These are phyloP conservation scores for Sprattus sprattus DNA, from an alignment of 2,113 vertebrate genomes.

Conservation along the genomic window DNA sequence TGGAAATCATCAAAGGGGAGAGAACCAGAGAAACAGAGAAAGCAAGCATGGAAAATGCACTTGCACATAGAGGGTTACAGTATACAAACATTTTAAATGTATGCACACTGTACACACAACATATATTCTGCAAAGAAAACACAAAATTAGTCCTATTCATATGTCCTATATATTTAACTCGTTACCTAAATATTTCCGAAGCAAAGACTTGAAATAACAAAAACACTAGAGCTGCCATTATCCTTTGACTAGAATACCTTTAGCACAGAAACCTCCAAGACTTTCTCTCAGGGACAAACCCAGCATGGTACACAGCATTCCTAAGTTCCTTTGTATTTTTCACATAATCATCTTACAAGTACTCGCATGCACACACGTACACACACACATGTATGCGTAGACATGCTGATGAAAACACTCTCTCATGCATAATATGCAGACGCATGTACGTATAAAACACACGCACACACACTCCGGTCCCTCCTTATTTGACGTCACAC, in stretches of 20 bases:
- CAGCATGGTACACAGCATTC: neutral
- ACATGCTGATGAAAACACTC: neutral
- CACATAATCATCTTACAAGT: neutral
- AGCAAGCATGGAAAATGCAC: slow-evolving; percentile 33
- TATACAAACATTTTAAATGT: slow-evolving; percentile 5
- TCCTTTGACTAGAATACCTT: neutral
- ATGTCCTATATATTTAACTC: neutral
- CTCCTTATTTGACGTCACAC: neutral
- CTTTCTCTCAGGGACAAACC: neutral
- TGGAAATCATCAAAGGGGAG: slow-evolving; percentile 50
- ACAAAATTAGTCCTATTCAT: neutral
- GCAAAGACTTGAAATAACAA: neutral
- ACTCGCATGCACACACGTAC: neutral
- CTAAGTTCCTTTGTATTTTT: neutral
- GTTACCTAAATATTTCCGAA: neutral
- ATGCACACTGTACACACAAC: neutral
- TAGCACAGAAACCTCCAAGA: neutral
- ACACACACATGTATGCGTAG: neutral
- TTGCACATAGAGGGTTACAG: neutral
- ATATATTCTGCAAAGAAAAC: neutral
- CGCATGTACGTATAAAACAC: neutral
- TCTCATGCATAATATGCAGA: neutral
- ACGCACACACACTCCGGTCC: neutral
- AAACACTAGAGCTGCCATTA: neutral
- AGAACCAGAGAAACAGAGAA: slow-evolving; percentile 36